Evolutionary conservation across 2,888 invertebrate species (phyloP), one percentile per base, ranked within the genome.

Genomic region (Mellilla xanthometata): DNA sequence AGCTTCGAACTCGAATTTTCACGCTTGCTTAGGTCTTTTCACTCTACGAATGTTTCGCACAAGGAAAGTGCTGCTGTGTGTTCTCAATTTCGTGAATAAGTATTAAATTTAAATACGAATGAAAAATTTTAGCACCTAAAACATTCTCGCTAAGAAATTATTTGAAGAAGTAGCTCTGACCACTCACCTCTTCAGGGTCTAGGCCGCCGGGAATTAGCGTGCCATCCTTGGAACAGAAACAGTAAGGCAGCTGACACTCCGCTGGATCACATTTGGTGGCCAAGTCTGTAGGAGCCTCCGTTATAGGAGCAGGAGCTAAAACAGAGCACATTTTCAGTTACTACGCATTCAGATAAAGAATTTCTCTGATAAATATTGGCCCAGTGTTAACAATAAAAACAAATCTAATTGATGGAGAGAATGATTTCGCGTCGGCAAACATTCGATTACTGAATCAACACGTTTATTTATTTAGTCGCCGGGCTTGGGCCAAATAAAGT

Each of bases 161-260:
- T 6, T 3, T 11, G 15, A 6, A 19, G 15, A 5, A 19, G n/a
- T n/a, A n/a, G n/a, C n/a, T n/a, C n/a, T n/a, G n/a, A n/a, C n/a
- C n/a, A n/a, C n/a, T 54, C 90, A 96, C 97, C 67, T 97, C 95
- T 76, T 95, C 94, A 9, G 95, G 93, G 44, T 95, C 93, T 22
- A 97, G 81, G 38, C 94, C 95, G 22, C 96, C 96, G 5, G 97
- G 97, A 60, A 97, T 95, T 49, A 92, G 75, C 2, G 97, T 97
- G 24, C 97, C 97, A 80, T 97, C 97, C 72, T 95, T 94, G 24
- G 97, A 97, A 76, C 97, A 98, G 85, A 94, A 97, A 77, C 97
- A 98, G 68, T 96, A 96, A 0, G 97, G 97, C 62, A 98, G 89
- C 54, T 90, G 85, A 72, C 97, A 98, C 49, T 93, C 92, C 0